A percentile compares a stretch with the other conserved stretches of the same genome.
phyloP scores from a whole-genome alignment of 2,888 invertebrate species.

The Daptonema setosum region DNA sequence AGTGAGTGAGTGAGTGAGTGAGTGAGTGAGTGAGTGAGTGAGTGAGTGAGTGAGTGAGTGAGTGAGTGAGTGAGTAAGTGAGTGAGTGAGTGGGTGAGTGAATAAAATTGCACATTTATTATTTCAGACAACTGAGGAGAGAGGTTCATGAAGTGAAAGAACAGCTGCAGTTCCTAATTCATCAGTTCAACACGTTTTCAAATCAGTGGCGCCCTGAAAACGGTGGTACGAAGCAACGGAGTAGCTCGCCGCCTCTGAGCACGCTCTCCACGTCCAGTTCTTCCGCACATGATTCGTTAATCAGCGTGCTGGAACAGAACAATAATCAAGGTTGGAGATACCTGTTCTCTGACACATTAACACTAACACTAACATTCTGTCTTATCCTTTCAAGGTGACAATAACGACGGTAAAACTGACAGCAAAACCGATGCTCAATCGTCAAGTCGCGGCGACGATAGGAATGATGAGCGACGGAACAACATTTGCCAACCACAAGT shows the following conservation, averaged over 20 bases:
- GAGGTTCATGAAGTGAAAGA: constrained; percentile 4
- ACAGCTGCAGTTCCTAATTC: neutral
- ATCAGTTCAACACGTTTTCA: constrained; percentile 2
- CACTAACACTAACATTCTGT: neutral
- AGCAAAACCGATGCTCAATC: too few relatives aligned
- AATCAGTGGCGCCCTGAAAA: too few relatives aligned
- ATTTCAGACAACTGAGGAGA: neutral
- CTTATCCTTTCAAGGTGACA: too few relatives aligned
- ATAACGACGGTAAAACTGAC: too few relatives aligned
- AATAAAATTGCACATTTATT: too few relatives aligned
- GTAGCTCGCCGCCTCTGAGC: neutral
- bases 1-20: too few relatives aligned
- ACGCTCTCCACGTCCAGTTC: neutral
- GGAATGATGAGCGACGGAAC: neutral
- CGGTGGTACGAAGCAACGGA: too few relatives aligned
- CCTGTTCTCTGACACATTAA: neutral
- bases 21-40: too few relatives aligned
- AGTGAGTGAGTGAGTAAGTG: too few relatives aligned
- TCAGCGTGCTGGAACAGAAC: neutral
- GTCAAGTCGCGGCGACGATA: neutral
- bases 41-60: too few relatives aligned
- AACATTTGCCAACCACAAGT: neutral
- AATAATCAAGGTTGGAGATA: neutral
- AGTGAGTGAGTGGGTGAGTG: too few relatives aligned
- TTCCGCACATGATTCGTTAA: neutral